Base-by-base conservation (phyloP, 2,797 vertebrate genomes). In the Gymnothorax reevesii region DNA sequence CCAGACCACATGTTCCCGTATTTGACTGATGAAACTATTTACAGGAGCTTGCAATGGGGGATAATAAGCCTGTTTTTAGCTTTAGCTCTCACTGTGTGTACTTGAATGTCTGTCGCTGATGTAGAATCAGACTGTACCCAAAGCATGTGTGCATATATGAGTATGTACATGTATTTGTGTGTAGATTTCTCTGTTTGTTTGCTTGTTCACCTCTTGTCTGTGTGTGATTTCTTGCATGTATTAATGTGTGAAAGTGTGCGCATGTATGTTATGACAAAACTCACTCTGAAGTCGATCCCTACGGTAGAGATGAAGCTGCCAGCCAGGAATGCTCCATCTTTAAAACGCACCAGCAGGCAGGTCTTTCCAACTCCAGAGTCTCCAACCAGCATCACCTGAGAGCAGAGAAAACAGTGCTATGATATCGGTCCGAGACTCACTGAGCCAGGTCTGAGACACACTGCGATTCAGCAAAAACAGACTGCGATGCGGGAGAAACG, bases 221-320 rank as follows among this genome's bases (percentile, higher is more conserved):
- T 69, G 83, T 64, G 2, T 64, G 27, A n/a, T n/a, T 49, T 27
- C 64, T 27, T 42, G 33, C 15, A 15, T 33, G 17, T 8, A 20
- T 15, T 27, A 2, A 42, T 52, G 62, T 42, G 7, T 42, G 60
- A 2, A 7, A 8, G 84, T 59, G 66, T 83, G 7, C 73, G 60
- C 73, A 27, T 52, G 25, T 52, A 25, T 69, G 10, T 57, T 64
- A n/a, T 64, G 77, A 57, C 17, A 71, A 59, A n/a, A 86, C 96
- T 96, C 90, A 97, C 97, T 95, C 97, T 93, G 92, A 97, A 97
- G 94, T 97, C 97, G 0, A 97, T 97, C 8, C 97, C 97, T 27
- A 97, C 97, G 0, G 97, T 97, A 54, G 97, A 97, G 82, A 97
- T 97, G 94, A 97, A 97, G 92, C 96, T 97, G 52, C 97, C 97